Percentiles rank a stretch among this genome's conserved stretches.
Conservation (phyloP, 1,140 invertebrate genomes). For the Euglossa dilemma region DNA sequence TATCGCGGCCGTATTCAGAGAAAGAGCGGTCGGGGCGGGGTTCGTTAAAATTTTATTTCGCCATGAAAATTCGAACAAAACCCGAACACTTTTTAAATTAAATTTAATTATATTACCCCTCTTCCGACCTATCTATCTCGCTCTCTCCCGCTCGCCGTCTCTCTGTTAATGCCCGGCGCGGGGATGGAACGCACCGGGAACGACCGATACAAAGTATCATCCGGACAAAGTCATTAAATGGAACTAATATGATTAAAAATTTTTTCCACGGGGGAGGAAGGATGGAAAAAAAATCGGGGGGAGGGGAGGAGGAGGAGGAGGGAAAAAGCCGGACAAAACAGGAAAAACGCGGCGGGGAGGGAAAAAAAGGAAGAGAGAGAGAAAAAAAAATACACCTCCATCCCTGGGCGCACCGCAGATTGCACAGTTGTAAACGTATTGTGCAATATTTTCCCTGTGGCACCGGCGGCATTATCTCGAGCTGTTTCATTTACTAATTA, state of each 20-base stretch:
- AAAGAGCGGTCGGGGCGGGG: background rate
- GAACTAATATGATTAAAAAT: conserved; percentile 60
- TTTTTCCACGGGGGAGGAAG: conserved; percentile 21
- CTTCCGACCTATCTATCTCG: background rate
- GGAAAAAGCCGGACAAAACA: background rate
- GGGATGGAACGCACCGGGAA: background rate
- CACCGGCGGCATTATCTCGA: conserved; percentile 66
- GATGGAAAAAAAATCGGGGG: background rate
- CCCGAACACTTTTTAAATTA: conserved; percentile 43
- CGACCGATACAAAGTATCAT: conserved; percentile 42
- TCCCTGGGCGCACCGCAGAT: conserved; percentile 40
- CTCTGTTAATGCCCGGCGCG: conserved; percentile 16
- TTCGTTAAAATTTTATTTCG: conserved; percentile 49
- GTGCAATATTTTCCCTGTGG: conserved; percentile 65
- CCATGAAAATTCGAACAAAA: conserved; percentile 21
- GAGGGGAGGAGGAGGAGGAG: background rate
- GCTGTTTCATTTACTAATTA: conserved; percentile 77
- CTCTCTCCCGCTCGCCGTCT: background rate
- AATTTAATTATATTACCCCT: conserved; percentile 49
- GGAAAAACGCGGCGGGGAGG: background rate
- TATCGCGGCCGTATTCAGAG: background rate
- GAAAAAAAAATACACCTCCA: background rate
- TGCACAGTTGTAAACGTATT: conserved; percentile 56
- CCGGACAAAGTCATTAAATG: conserved; percentile 48
- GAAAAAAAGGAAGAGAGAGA: background rate